Conservation (phyloP, 1,140 invertebrate genomes). For the Drosophila tropicalis region DNA sequence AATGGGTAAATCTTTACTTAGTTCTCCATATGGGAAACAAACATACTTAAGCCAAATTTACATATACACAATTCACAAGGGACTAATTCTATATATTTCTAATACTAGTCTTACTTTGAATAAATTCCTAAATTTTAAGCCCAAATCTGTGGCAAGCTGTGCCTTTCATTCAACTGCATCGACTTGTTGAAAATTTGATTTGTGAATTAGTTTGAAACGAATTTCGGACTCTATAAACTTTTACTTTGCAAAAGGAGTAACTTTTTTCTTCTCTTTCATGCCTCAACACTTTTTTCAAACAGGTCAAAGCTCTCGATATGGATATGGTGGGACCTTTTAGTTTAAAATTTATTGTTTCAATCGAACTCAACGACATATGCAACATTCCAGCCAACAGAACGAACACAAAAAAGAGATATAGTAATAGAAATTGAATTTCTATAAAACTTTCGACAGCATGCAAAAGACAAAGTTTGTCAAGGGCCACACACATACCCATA, state of each 20-base stretch:
- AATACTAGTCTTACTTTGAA: too few relatives aligned
- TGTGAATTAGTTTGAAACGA: not conserved
- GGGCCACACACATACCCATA: slow-evolving; percentile 4
- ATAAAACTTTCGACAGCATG: slow-evolving; percentile 25
- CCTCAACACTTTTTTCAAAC: slow-evolving; percentile 13
- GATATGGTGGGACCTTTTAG: slow-evolving; percentile 12
- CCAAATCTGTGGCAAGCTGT: too few relatives aligned
- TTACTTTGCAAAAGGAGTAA: not conserved
- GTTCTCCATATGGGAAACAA: too few relatives aligned
- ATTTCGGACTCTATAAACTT: not conserved
- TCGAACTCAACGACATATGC: slow-evolving; percentile 21
- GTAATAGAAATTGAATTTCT: slow-evolving; percentile 28
- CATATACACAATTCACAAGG: too few relatives aligned
- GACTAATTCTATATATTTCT: too few relatives aligned
- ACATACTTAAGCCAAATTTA: too few relatives aligned
- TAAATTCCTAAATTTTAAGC: too few relatives aligned
- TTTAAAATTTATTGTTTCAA: slow-evolving; percentile 22
- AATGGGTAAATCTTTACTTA: too few relatives aligned
- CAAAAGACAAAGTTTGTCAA: slow-evolving; percentile 27
- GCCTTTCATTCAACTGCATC: not conserved
- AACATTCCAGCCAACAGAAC: slow-evolving; percentile 4
- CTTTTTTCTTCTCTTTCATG: slow-evolving; percentile 13
- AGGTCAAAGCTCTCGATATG: slow-evolving; percentile 18
- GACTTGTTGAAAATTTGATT: not conserved
- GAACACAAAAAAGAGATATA: slow-evolving; percentile 1